These are phyloP conservation scores for Hoplostethus atlanticus DNA, from an alignment of 2,797 vertebrate species.

Conservation along the genomic window DNA sequence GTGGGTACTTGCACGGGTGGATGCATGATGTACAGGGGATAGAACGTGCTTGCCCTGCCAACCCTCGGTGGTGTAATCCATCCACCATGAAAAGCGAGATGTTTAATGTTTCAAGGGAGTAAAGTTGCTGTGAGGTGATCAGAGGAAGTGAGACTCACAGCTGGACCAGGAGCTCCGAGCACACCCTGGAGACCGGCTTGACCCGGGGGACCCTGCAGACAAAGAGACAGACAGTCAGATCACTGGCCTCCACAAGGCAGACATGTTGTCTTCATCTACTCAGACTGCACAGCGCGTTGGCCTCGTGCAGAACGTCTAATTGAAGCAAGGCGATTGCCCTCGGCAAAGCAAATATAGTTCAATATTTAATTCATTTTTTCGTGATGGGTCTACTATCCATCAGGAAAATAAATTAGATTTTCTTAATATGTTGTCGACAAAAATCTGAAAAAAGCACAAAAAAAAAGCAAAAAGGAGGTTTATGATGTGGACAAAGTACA, in stretches of 20 bases:
- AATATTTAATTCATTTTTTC: conserved; percentile 2
- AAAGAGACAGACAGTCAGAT: neutral
- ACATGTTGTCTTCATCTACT: neutral
- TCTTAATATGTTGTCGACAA: neutral
- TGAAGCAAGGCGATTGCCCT: neutral
- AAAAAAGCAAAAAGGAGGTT: conserved; percentile 13
- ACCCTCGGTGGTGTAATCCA: too few species aligned
- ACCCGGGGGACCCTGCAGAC: conserved; percentile 92
- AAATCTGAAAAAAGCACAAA: conserved; percentile 11
- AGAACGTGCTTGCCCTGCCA: too few species aligned
- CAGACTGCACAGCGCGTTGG: neutral
- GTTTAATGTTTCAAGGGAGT: neutral
- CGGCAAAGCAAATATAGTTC: neutral
- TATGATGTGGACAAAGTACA: neutral
- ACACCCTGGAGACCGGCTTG: conserved; percentile 94
- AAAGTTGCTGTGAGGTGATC: neutral
- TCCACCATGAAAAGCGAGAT: too few species aligned
- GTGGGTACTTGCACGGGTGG: neutral
- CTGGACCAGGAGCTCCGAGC: conserved; percentile 95
- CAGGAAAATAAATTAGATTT: neutral
- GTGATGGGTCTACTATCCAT: neutral
- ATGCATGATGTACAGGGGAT: neutral
- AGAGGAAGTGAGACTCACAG: conserved; percentile 87
- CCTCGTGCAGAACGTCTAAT: neutral
- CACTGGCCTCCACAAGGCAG: neutral